A percentile compares a stretch with the other conserved stretches of the same genome.
Evolutionary conservation across 2,888 invertebrate species (phyloP).

Genomic region (Labia minor): DNA sequence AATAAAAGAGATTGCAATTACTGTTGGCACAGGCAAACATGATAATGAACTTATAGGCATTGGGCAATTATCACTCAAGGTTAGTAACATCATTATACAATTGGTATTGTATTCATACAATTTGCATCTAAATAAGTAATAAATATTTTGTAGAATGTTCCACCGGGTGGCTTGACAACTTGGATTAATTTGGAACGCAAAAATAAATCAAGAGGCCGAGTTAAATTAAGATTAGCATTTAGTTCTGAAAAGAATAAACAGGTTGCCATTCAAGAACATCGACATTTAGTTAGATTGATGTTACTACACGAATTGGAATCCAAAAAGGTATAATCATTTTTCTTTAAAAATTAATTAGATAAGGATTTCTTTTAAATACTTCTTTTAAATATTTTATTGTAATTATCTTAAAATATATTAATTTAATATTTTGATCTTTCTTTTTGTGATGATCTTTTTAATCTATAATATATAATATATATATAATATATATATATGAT

Average conservation of each 20-base stretch:
- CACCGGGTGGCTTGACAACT: constrained; percentile 80
- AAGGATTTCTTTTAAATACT: no score
- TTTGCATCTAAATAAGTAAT: constrained; percentile 9
- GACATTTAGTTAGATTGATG: constrained; percentile 64
- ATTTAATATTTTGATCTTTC: constrained; percentile 13
- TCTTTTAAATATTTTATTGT: background rate
- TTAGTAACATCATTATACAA: constrained; percentile 35
- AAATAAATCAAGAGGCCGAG: constrained; percentile 72
- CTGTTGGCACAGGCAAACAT: constrained; percentile 87
- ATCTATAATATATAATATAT: no score
- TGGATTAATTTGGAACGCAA: constrained; percentile 87
- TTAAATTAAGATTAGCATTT: constrained; percentile 71
- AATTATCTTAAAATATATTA: background rate
- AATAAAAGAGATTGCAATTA: constrained; percentile 82
- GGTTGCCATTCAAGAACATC: constrained; percentile 74
- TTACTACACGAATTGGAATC: constrained; percentile 68
- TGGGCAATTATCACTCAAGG: constrained; percentile 72
- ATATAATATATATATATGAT: no score
- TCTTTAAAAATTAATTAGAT: no score
- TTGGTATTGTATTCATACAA: background rate
- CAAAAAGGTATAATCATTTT: constrained; percentile 64
- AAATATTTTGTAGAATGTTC: constrained; percentile 59
- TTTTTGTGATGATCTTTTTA: background rate
- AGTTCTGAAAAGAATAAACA: constrained; percentile 76
- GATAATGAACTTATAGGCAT: constrained; percentile 93